Percentiles rank a stretch among this genome's conserved stretches.
These are phyloP conservation scores for Creontiades dilutus DNA, from an alignment of 2,888 invertebrate genomes.

Conservation along the genomic window DNA sequence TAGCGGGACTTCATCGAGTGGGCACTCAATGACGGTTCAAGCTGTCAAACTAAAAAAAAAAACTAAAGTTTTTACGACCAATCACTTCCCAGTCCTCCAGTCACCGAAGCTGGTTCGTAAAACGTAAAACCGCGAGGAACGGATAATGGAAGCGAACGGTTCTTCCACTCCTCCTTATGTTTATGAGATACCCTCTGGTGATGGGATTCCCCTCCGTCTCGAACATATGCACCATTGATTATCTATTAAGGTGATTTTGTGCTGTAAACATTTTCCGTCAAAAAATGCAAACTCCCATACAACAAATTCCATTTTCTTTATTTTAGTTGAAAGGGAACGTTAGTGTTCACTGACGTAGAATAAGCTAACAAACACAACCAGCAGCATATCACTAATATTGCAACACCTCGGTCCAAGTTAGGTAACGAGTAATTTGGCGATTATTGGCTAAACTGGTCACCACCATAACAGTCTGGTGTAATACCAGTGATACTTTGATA, in stretches of 20 bases:
- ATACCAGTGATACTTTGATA: too few species aligned
- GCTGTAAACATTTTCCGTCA: not conserved
- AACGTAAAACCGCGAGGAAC: slow-evolving; percentile 9
- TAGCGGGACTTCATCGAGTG: not conserved
- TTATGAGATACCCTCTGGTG: not conserved
- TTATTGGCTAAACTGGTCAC: too few species aligned
- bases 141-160: slow-evolving; percentile 19
- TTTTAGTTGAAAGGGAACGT: too few species aligned
- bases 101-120: slow-evolving; percentile 21
- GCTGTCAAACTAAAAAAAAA: not conserved
- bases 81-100: not conserved
- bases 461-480: too few species aligned
- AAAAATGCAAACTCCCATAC: not conserved
- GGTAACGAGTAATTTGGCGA: too few species aligned
- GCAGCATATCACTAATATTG: too few species aligned
- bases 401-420: too few species aligned
- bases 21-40: not conserved
- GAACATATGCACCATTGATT: not conserved
- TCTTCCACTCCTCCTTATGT: not conserved
- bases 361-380: too few species aligned
- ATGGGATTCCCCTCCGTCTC: not conserved
- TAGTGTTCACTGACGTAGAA: too few species aligned
- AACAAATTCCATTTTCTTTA: too few species aligned
- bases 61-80: slow-evolving; percentile 15
- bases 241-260: not conserved